phyloP scores from a whole-genome alignment of 2,113 vertebrate species.

The Cariama cristata region DNA sequence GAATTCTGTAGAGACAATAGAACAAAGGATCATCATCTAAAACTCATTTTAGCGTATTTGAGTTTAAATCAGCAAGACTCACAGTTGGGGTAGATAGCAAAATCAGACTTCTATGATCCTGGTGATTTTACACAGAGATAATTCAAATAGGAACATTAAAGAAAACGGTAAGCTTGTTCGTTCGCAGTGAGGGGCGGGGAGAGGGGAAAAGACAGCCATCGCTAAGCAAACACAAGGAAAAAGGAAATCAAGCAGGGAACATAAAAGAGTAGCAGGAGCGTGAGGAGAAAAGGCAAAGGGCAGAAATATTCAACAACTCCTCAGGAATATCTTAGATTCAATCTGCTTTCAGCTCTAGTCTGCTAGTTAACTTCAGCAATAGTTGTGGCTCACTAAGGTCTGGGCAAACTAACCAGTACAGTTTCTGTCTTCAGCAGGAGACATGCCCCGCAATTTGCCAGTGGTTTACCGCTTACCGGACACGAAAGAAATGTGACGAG shows the following conservation, averaged over 20 bases:
- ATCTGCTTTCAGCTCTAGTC: not conserved
- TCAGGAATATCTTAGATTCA: not conserved
- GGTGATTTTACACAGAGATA: not conserved
- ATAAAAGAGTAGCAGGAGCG: not conserved
- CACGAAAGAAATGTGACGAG: not conserved
- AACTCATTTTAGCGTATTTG: conserved; percentile 4
- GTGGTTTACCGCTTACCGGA: not conserved
- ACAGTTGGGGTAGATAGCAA: not conserved
- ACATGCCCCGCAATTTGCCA: not conserved
- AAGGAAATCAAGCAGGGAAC: not conserved
- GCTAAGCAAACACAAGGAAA: not conserved
- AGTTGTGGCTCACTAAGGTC: not conserved
- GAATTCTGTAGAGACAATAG: conserved; percentile 18
- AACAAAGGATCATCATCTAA: conserved; percentile 32
- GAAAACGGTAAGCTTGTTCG: conserved; percentile 13
- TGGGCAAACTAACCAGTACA: not conserved
- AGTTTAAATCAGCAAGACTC: conserved; percentile 37
- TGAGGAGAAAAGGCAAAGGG: not conserved
- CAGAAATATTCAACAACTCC: not conserved
- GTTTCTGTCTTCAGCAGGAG: not conserved
- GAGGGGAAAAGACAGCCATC: not conserved
- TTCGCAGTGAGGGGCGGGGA: not conserved
- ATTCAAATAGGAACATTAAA: not conserved
- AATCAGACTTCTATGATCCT: conserved; percentile 13
- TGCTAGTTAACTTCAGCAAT: not conserved